Evolutionary conservation across 2,888 invertebrate species (phyloP), one percentile per base, ranked within the genome.

Genomic region (Anaspis maculata): DNA sequence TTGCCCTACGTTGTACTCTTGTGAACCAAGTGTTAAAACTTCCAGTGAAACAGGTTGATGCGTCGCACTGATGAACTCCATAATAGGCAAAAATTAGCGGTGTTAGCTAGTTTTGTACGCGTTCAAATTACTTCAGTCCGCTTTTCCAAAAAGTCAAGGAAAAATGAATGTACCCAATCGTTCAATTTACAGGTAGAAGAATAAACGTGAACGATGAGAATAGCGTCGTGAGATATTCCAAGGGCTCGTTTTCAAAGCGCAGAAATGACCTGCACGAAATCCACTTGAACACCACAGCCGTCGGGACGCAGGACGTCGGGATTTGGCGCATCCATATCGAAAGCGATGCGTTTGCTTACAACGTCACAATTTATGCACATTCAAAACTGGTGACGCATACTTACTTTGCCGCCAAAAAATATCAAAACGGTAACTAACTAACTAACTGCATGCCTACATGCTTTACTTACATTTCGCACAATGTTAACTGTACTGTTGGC

Each of bases 161-260:
- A n/a, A n/a, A n/a, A n/a, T n/a, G n/a, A n/a, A n/a, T n/a, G n/a
- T n/a, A n/a, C n/a, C n/a, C n/a, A n/a, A n/a, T n/a, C n/a, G n/a
- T n/a, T n/a, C n/a, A n/a, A n/a, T n/a, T n/a, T n/a, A n/a, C 61
- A 74, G 74, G 66, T 14, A 66, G 69, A 9, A 67, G 67, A 52
- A 67, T 74, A 25, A 68, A 73, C 51, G 53, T 74, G 3, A 66
- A 67, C 61, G 69, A 71, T 56, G 49, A 48, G 13, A 56, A 67
- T 1, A 70, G 70, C 2, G 68, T 73, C n/a, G 51, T 55, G 0
- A 42, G 55, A 10, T 73, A 71, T 61, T 70, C 72, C 0, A 43
- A 59, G 2, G 52, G 64, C 26, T 60, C 59, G 24, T 50, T 53
- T 37, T 30, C 34, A 27, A 39, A 39, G 29, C 38, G 27, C 10